A percentile compares a stretch with the other conserved stretches of the same genome.
phyloP scores from a whole-genome alignment of 2,888 invertebrate genomes.

The Lycophotia porphyrea region DNA sequence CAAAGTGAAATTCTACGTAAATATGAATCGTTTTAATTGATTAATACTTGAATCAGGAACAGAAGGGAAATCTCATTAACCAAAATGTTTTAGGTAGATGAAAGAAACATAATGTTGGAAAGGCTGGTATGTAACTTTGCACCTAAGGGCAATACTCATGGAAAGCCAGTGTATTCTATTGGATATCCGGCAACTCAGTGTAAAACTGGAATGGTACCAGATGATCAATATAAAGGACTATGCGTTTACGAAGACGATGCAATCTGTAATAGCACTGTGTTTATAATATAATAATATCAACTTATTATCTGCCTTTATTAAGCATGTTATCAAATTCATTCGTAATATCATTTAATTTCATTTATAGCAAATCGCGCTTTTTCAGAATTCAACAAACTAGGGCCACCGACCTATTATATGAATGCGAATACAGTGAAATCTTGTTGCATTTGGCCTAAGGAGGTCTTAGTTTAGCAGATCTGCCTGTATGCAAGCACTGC shows the following conservation, averaged over 20 bases:
- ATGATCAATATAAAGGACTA: slow-evolving; percentile 73
- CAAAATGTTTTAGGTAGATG: slow-evolving; percentile 68
- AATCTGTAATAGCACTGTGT: slow-evolving; percentile 47
- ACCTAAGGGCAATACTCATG: slow-evolving; percentile 81
- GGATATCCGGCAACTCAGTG: slow-evolving; percentile 84
- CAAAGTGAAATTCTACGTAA: slow-evolving; percentile 83
- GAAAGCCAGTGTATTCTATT: slow-evolving; percentile 81
- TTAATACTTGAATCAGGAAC: neutral
- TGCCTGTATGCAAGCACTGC: neutral
- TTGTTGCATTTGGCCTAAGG: neutral
- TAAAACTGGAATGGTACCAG: slow-evolving; percentile 69
- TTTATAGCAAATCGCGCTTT: neutral
- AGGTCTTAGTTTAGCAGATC: neutral
- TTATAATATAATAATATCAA: slow-evolving; percentile 11
- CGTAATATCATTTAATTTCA: no score
- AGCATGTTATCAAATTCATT: neutral
- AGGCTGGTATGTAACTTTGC: slow-evolving; percentile 86
- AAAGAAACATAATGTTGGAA: slow-evolving; percentile 73
- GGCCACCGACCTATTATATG: neutral
- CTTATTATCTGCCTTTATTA: neutral
- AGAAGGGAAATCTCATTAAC: slow-evolving; percentile 22
- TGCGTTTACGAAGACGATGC: slow-evolving; percentile 66
- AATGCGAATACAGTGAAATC: neutral
- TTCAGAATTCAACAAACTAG: neutral
- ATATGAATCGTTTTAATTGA: slow-evolving; percentile 33